Evolutionary conservation across 2,113 vertebrate genomes (phyloP), one percentile per base, ranked within the genome.

Genomic region (Acrocephalus arundinaceus): DNA sequence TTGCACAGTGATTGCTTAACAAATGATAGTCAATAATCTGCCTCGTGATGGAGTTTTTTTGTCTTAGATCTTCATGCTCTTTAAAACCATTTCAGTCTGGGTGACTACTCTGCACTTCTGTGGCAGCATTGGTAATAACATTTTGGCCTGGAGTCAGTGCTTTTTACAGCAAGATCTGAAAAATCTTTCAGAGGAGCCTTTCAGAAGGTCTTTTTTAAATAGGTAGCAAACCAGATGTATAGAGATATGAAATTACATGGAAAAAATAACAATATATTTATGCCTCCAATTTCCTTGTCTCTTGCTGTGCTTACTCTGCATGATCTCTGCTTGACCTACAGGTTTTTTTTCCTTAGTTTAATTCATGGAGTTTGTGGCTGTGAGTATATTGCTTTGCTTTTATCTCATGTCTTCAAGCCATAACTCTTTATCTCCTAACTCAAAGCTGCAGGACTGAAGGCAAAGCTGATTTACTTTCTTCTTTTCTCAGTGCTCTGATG

Each of bases 251-350:
- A 94, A 82, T 94, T 81, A 79, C 78, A 39, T 66, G 46, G 87
- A 76, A 93, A 93, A 94, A 86, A 87, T 96, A 87, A 93, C 90
- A 87, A 65, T 94, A 58, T 84, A 54, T 87, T 94, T 87, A 58
- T 82, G 66, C 62, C 30, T 96, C 21, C 54, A 13, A 43, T 93
- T 96, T 91, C 84, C 75, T 95, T 82, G 49, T 87, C 49, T 87
- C 94, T 93, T 96, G 62, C 93, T 96, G 85, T 91, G 94, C 94
- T 94, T 96, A 87, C 87, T 91, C 89, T 85, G 81, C 91, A 73
- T 91, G 91, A 91, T 96, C 95, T 96, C 81, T 92, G 74, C 63
- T 62, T 97, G 94, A 96, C 93, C 95, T 95, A 54, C 70, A 66
- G 85, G 27, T 43, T 0, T 24, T 94, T 92, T 80, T 94, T 87